phyloP scores from a whole-genome alignment of 2,113 vertebrate species.

The Ariopsis seemanni region DNA sequence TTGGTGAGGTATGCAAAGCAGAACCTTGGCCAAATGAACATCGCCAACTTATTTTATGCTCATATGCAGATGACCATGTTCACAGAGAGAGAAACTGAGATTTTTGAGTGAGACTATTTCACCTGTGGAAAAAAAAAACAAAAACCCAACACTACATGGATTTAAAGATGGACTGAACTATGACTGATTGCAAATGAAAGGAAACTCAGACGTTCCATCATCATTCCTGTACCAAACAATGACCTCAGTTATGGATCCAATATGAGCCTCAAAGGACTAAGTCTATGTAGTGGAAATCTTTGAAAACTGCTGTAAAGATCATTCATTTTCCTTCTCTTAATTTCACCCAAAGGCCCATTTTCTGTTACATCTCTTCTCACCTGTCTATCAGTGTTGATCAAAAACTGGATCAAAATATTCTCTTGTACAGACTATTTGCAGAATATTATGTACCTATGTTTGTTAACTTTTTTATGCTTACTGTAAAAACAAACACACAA shows the following conservation, averaged over 20 bases:
- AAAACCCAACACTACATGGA: neutral
- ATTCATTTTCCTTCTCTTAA: neutral
- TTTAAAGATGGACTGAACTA: neutral
- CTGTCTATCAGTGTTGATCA: neutral
- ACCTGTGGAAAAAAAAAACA: neutral
- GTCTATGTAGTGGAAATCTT: neutral
- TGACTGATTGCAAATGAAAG: neutral
- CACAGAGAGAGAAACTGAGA: neutral
- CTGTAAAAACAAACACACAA: neutral
- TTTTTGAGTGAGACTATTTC: neutral
- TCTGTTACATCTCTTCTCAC: neutral
- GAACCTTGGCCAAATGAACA: constrained; percentile 3
- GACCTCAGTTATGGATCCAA: neutral
- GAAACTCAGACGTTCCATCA: neutral
- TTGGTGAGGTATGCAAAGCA: constrained; percentile 16
- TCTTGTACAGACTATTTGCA: neutral
- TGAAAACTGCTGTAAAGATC: neutral
- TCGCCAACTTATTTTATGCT: neutral
- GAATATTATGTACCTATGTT: neutral
- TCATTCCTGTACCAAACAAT: constrained; percentile 1
- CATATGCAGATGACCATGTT: neutral
- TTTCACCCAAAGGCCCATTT: constrained; percentile 24
- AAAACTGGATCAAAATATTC: neutral
- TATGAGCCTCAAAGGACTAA: neutral
- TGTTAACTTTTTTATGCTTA: neutral